These are phyloP conservation scores for Gymnoscopelus braueri DNA, from an alignment of 2,797 vertebrate species.

Conservation along the genomic window DNA sequence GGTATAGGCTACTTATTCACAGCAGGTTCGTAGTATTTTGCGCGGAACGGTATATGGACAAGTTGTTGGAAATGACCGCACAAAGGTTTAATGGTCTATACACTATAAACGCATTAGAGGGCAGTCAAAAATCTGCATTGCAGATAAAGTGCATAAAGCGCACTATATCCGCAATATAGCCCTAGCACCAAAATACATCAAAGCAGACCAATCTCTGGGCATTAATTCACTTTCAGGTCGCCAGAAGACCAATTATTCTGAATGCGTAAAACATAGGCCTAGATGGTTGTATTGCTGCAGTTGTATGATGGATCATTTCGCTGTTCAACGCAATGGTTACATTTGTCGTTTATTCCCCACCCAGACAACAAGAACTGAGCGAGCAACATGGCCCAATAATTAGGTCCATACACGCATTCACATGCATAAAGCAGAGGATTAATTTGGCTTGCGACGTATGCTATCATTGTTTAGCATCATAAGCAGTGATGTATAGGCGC, in stretches of 20 bases:
- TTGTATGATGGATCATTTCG: too few relatives aligned
- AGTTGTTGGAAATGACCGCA: background rate
- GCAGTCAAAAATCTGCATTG: too few relatives aligned
- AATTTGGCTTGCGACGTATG: background rate
- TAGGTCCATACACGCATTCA: too few relatives aligned
- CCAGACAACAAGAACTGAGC: too few relatives aligned
- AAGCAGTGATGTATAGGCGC: background rate
- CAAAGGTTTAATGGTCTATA: background rate
- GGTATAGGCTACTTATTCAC: background rate
- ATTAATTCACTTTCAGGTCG: background rate
- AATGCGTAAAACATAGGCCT: background rate
- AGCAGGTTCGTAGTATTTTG: background rate
- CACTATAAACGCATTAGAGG: background rate
- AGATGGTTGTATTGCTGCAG: background rate
- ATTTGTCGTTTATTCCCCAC: too few relatives aligned
- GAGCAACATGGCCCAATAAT: too few relatives aligned
- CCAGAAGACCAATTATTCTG: background rate
- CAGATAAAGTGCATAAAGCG: too few relatives aligned
- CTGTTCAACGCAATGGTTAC: too few relatives aligned
- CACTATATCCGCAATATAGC: too few relatives aligned
- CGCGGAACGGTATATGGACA: background rate
- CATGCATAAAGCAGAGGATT: background rate
- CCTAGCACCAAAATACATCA: too few relatives aligned
- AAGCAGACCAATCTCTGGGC: background rate
- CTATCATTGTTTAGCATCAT: slow-evolving; percentile 6